Percentiles rank a stretch among this genome's conserved stretches.
These are phyloP conservation scores for Montipora capricornis DNA, from an alignment of 64 coral and sea anemone genomes.

Conservation along the genomic window DNA sequence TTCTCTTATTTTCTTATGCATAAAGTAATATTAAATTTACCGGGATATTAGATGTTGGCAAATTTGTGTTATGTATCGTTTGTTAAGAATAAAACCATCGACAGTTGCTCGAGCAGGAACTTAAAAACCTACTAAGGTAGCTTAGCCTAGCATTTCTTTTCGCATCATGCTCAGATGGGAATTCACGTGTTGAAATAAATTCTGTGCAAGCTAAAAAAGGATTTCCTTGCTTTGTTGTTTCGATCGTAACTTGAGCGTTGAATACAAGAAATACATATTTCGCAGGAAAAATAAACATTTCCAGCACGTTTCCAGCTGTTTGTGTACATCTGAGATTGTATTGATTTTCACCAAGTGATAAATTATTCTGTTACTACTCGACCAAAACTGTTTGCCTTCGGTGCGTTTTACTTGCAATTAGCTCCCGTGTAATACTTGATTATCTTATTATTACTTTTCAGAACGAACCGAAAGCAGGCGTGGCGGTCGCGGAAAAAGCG, in stretches of 20 bases:
- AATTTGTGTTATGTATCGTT: neutral
- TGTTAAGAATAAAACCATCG: neutral
- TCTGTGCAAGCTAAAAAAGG: neutral
- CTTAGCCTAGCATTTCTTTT: neutral
- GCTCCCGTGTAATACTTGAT: neutral
- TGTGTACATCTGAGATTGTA: neutral
- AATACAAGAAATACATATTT: neutral
- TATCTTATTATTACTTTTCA: neutral
- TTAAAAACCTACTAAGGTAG: neutral
- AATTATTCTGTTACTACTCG: neutral
- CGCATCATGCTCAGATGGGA: neutral
- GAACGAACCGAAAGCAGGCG: slow-evolving; percentile 39
- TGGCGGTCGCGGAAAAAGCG: slow-evolving; percentile 46
- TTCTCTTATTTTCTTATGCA: neutral
- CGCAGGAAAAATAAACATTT: neutral
- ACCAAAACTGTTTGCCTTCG: neutral
- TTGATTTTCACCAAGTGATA: neutral
- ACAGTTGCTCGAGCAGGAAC: neutral
- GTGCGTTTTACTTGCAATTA: neutral
- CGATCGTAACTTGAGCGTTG: neutral
- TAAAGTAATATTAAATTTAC: neutral
- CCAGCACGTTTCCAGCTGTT: slow-evolving; percentile 5
- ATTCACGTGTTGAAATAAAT: neutral
- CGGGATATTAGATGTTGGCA: neutral
- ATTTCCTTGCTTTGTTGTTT: neutral